phyloP scores from a whole-genome alignment of 92 coral and sea anemone species.

The Heteractis magnifica region DNA sequence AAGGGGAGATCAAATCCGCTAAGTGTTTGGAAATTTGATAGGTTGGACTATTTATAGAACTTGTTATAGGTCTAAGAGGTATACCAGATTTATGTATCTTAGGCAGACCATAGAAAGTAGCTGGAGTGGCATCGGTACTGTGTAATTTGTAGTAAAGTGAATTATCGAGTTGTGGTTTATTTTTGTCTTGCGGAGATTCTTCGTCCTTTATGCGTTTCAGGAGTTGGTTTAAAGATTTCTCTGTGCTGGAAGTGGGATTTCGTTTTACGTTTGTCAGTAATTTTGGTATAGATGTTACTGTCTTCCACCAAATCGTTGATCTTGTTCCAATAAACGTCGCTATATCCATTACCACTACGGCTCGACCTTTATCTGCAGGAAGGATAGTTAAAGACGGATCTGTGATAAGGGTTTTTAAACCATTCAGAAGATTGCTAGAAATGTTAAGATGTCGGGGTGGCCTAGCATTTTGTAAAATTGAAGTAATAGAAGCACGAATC shows the following conservation, averaged over 20 bases:
- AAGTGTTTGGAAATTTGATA: slow-evolving; percentile 34
- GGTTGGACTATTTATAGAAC: slow-evolving; percentile 10
- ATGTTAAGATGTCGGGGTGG: neutral
- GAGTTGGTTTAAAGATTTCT: slow-evolving; percentile 14
- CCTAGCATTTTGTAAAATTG: slow-evolving; percentile 16
- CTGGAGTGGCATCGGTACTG: slow-evolving; percentile 25
- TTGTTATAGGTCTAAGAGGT: slow-evolving; percentile 24
- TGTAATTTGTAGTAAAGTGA: slow-evolving; percentile 11
- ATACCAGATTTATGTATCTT: slow-evolving; percentile 6
- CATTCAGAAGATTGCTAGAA: slow-evolving; percentile 3
- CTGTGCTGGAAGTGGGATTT: slow-evolving; percentile 20
- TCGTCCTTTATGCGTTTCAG: neutral
- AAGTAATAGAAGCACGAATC: slow-evolving; percentile 17
- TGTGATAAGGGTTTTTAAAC: neutral
- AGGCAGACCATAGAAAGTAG: slow-evolving; percentile 26
- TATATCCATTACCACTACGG: slow-evolving; percentile 43
- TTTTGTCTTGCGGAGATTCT: slow-evolving; percentile 4
- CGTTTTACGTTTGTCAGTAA: slow-evolving; percentile 24
- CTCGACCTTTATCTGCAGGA: slow-evolving; percentile 36
- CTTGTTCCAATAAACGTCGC: slow-evolving; percentile 14
- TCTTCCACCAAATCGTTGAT: slow-evolving; percentile 17
- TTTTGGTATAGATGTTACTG: slow-evolving; percentile 17
- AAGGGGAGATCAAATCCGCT: slow-evolving; percentile 18
- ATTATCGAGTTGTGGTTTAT: slow-evolving; percentile 7
- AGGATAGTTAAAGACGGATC: slow-evolving; percentile 24